Evolutionary conservation across 2,113 vertebrate species (phyloP).

Genomic region (Thymallus thymallus): DNA sequence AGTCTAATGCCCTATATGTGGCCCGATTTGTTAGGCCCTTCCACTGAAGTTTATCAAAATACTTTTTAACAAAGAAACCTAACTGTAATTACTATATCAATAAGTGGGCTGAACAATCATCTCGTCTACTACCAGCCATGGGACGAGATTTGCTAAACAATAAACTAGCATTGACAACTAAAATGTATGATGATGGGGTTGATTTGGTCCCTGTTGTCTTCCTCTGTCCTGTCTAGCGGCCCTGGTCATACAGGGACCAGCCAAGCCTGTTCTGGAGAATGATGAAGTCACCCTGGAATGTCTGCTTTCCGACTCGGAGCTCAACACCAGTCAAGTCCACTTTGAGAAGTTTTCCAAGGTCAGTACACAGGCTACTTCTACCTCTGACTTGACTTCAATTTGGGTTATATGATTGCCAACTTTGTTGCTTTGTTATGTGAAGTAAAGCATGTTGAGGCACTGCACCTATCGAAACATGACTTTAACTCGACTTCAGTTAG

Average conservation of each 20-base stretch:
- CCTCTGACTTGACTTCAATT: too few species aligned
- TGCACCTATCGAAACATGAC: not conserved
- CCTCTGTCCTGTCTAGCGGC: conserved; percentile 63
- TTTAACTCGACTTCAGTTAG: not conserved
- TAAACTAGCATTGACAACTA: not conserved
- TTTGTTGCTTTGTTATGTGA: not conserved
- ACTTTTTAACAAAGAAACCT: conserved; percentile 30
- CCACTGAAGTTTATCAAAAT: not conserved
- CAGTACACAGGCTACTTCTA: conserved; percentile 15
- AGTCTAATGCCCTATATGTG: not conserved
- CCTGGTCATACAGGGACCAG: conserved; percentile 67
- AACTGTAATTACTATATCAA: not conserved
- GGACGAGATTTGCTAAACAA: not conserved
- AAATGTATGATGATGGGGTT: not conserved
- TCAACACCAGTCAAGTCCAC: conserved; percentile 67
- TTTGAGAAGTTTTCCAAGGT: conserved; percentile 69
- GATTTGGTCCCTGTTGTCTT: conserved; percentile 7
- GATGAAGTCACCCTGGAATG: conserved; percentile 66
- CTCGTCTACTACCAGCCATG: not conserved
- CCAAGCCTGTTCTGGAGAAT: conserved; percentile 58
- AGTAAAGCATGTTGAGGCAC: not conserved
- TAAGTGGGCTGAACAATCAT: too few species aligned
- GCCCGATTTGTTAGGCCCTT: not conserved
- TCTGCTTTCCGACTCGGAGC: conserved; percentile 47
- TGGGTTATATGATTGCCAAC: not conserved